Evolutionary conservation across 2,888 invertebrate species (phyloP), one percentile per base, ranked within the genome.

Genomic region (Drosophila setosimentum): DNA sequence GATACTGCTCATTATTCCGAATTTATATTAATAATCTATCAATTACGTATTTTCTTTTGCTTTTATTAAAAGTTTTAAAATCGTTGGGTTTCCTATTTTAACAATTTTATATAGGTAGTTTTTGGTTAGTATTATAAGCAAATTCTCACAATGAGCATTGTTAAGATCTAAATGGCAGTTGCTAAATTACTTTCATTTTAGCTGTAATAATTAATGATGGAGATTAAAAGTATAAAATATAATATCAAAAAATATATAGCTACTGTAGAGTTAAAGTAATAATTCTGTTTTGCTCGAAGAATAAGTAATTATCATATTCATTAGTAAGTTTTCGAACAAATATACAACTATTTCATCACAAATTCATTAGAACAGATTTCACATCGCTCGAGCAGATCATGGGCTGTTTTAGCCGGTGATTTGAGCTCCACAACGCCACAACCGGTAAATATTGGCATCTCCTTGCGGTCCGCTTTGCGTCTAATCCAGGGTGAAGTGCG

Each of bases 331-430:
- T 21, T 11, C 13, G 6, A 21, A 6, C 6, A 30, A 21, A 18
- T 24, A 11, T 21, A 16, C 21, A 21, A 16, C 63, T 81, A 88
- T 61, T 89, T 83, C 75, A 86, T 81, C 57, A 78, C 76, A 84
- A 89, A 89, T 83, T 89, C 92, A 72, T 88, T 90, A 48, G 74
- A 88, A 65, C 91, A 91, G 50, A 92, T 90, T 61, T 87, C 85
- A 71, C 92, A 92, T 35, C 90, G 90, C 51, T 88, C 91, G 60
- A 89, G 81, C 3, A 76, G 71, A 49, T 79, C 83, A 51, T 57
- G 60, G 30, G 24, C n/a, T 29, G 57, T 21, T 24, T 40, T 62
- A 5, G 49, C 53, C 7, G 70, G 65, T 0, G 53, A 63, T 35
- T 74, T 65, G 1, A 80, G 53, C 7, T 77, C 83, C 1, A 60